Evolutionary conservation across 2,888 invertebrate genomes (phyloP), one percentile per base, ranked within the genome.

Genomic region (Polydrusus pterygomalis): DNA sequence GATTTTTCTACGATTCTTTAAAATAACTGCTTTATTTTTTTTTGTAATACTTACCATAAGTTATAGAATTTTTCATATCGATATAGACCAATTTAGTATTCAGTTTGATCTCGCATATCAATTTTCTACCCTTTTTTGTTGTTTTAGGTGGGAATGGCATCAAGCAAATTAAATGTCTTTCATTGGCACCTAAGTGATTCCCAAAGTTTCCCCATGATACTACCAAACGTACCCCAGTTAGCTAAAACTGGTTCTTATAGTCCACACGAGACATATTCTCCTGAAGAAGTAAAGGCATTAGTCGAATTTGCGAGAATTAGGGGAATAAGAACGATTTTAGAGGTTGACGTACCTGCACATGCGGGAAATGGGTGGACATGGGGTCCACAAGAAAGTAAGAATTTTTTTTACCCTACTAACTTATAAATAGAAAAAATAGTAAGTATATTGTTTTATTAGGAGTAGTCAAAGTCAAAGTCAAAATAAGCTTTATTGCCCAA

Each of bases 161-260:
- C 95, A 58, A 93, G 93, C 82, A 98, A 98, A 87, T 87, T 97
- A 79, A 98, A 98, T 88, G 95, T 96, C 1, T 94, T 98, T 84
- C 97, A 98, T 84, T 97, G 97, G 97, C 95, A 96, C 84, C 90
- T 95, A 38, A 93, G 93, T 6, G 98, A 98, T 86, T 96, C 97
- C 13, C 97, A 97, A 86, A 96, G 97, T 80, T 97, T 97, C 87
- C 97, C 98, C 0, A 93, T 96, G 85, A 92, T 93, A 78, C 91
- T 95, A 3, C 91, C 92, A 25, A 90, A 91, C 78, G 93, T 92
- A 69, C 96, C 96, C 0, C 92, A 95, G 85, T 88, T 96, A 85
- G 93, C 95, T 0, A 91, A 92, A 78, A 93, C 94, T 86, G 98
- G 98, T 20, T 96, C 97, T 0, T 96, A 95, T 85, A 93, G 95